phyloP scores from a whole-genome alignment of 2,113 vertebrate genomes.

The Colaptes auratus region DNA sequence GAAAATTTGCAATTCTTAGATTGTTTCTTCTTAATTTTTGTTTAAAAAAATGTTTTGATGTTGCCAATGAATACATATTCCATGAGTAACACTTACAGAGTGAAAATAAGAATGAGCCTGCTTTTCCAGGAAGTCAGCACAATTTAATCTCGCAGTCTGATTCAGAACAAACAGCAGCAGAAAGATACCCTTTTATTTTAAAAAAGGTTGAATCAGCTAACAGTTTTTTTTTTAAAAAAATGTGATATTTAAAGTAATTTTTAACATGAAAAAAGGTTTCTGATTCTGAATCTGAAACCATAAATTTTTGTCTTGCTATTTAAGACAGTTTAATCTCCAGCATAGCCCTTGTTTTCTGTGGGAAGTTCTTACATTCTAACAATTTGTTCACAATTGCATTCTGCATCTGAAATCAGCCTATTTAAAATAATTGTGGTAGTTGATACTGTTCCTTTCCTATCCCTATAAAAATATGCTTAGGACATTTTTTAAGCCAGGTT shows the following conservation, averaged over 20 bases:
- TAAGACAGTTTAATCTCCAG: not conserved
- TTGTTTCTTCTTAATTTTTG: not conserved
- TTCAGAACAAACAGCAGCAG: not conserved
- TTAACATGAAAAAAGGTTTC: not conserved
- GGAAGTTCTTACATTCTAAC: not conserved
- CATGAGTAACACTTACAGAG: not conserved
- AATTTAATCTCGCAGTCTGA: not conserved
- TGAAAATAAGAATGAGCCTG: not conserved
- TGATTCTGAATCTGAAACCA: not conserved
- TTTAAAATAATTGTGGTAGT: not conserved
- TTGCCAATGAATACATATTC: not conserved
- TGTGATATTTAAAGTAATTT: not conserved
- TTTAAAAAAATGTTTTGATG: not conserved
- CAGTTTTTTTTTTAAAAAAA: not conserved
- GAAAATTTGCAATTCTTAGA: not conserved
- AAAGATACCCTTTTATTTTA: not conserved
- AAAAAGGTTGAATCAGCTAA: not conserved
- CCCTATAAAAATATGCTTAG: not conserved
- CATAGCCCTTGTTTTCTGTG: not conserved
- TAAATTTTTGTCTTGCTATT: not conserved
- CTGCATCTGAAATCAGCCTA: conserved; percentile 9
- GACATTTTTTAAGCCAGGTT: conserved; percentile 24
- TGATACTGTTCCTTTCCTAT: not conserved
- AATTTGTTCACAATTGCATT: not conserved
- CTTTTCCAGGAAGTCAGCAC: not conserved